phyloP scores from a whole-genome alignment of 2,888 invertebrate genomes.

The Cephus pygmeus region DNA sequence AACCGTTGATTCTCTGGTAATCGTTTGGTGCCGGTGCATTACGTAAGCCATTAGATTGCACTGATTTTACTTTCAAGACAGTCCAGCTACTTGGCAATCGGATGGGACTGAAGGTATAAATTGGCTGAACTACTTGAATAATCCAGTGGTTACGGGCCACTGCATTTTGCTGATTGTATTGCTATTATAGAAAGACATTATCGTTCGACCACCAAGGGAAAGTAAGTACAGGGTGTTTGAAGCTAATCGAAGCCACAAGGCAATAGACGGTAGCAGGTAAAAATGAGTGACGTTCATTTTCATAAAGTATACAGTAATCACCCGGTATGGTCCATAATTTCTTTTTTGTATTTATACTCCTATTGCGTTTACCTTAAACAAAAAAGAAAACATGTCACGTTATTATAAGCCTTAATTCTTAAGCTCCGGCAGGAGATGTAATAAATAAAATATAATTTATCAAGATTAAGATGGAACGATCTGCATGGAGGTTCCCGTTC shows the following conservation, averaged over 20 bases:
- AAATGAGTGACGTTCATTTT: neutral
- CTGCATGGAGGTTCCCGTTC: neutral
- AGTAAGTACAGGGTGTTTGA: neutral
- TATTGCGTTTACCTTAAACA: neutral
- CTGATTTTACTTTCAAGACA: constrained; percentile 3
- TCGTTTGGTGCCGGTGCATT: neutral
- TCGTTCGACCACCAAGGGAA: neutral
- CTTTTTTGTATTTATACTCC: neutral
- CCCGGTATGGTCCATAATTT: neutral
- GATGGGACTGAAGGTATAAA: neutral
- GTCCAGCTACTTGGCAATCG: neutral
- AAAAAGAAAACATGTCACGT: neutral
- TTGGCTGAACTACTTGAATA: neutral
- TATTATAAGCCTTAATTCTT: neutral
- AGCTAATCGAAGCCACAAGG: neutral
- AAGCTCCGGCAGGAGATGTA: neutral
- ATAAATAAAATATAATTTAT: neutral
- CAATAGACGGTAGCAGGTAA: neutral
- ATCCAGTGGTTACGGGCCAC: neutral
- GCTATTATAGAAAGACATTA: neutral
- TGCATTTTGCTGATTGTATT: neutral
- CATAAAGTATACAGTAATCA: neutral
- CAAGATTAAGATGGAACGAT: neutral
- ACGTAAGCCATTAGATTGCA: neutral
- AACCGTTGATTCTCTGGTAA: neutral